phyloP scores from a whole-genome alignment of 2,888 invertebrate genomes.

The Machimus rusticus region DNA sequence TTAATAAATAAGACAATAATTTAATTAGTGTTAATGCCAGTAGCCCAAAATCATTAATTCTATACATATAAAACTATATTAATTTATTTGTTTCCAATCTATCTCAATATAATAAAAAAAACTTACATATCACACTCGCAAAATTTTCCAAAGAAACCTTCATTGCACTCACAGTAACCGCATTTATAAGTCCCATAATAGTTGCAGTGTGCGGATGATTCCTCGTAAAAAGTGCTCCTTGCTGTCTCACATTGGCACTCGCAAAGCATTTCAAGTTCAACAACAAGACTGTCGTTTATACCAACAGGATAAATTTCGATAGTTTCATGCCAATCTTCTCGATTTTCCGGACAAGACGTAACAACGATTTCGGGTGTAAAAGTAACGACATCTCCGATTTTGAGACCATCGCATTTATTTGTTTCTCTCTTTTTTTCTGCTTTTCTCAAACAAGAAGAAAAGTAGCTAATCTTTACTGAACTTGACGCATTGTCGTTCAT shows the following conservation, averaged over 20 bases:
- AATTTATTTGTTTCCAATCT: constrained; percentile 54
- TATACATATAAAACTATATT: too few relatives aligned
- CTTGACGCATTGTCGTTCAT: constrained; percentile 89
- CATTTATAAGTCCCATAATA: constrained; percentile 84
- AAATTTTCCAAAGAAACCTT: constrained; percentile 79
- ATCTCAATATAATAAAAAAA: too few relatives aligned
- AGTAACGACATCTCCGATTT: constrained; percentile 86
- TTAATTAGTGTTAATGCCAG: neutral
- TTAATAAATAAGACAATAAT: neutral
- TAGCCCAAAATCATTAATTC: constrained; percentile 52
- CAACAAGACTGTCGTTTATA: constrained; percentile 84
- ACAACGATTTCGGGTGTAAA: constrained; percentile 79
- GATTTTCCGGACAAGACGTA: constrained; percentile 85
- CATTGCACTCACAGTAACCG: constrained; percentile 87
- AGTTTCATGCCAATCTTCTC: constrained; percentile 80
- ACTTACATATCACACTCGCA: constrained; percentile 78
- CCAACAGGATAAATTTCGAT: constrained; percentile 94
- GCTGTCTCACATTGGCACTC: constrained; percentile 91
- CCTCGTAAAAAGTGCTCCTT: constrained; percentile 68
- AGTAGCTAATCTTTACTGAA: constrained; percentile 85
- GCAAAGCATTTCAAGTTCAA: constrained; percentile 92
- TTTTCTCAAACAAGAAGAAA: constrained; percentile 76
- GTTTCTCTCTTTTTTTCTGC: constrained; percentile 73
- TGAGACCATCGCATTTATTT: constrained; percentile 90
- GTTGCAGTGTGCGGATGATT: constrained; percentile 73